Percentiles rank a stretch among this genome's conserved stretches.
Evolutionary conservation across 1,140 invertebrate genomes (phyloP).

Genomic region (Dufourea novaeangliae): DNA sequence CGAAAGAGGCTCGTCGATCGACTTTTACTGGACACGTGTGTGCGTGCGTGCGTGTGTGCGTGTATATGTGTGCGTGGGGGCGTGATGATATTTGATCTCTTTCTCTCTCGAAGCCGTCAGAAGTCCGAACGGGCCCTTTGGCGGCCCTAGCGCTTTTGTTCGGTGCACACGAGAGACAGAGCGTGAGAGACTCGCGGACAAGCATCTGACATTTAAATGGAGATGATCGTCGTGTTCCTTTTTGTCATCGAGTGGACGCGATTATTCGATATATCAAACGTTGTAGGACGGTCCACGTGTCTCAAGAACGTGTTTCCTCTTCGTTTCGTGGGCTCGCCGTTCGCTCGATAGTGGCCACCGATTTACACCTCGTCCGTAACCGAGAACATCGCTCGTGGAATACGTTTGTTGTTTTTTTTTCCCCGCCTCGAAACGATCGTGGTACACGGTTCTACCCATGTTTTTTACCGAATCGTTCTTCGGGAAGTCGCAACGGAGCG

Average conservation of each 20-base stretch:
- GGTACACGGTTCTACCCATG: background rate
- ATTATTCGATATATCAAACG: conserved; percentile 29
- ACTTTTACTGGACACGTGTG: conserved; percentile 34
- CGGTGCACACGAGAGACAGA: conserved; percentile 10
- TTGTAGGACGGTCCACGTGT: conserved; percentile 24
- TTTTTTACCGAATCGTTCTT: background rate
- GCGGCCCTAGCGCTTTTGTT: conserved; percentile 38
- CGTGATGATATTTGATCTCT: conserved; percentile 43
- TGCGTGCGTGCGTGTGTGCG: conserved; percentile 17
- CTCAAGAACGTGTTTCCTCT: background rate
- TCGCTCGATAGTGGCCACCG: too few species aligned
- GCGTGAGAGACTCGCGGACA: conserved; percentile 10
- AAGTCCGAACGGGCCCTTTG: conserved; percentile 29
- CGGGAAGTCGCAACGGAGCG: background rate
- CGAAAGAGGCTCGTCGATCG: conserved; percentile 42
- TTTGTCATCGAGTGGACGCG: conserved; percentile 19
- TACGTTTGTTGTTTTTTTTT: too few species aligned
- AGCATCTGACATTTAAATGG: conserved; percentile 43
- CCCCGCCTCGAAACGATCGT: background rate
- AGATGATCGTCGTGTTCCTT: conserved; percentile 28
- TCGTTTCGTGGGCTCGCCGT: background rate
- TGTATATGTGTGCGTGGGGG: background rate
- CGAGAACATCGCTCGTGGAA: too few species aligned
- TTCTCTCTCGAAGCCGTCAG: conserved; percentile 37
- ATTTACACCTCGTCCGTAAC: too few species aligned